Evolutionary conservation across 2,888 invertebrate species (phyloP).

Genomic region (Rhopalosiphum nymphaeae): DNA sequence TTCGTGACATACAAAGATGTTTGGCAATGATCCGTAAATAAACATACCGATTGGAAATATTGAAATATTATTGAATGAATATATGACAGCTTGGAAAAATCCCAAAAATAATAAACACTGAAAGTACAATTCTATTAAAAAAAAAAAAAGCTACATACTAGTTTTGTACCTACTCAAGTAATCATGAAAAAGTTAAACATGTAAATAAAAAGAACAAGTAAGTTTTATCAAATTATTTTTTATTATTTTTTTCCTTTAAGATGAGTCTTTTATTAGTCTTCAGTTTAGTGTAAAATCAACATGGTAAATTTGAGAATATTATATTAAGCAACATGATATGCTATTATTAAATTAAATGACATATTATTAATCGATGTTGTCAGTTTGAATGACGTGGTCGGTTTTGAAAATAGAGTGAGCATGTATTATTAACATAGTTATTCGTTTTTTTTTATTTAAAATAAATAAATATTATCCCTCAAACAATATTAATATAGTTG

Average conservation of each 20-base stretch:
- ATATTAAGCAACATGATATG: neutral
- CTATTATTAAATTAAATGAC: neutral
- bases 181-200: neutral
- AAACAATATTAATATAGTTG: neutral
- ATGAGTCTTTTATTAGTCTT: neutral
- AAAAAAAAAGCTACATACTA: neutral
- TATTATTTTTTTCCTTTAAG: neutral
- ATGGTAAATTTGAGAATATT: neutral
- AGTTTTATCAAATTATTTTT: neutral
- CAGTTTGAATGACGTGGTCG: neutral
- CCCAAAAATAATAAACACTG: neutral
- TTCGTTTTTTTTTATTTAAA: neutral
- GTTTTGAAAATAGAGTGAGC: neutral
- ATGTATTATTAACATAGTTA: neutral
- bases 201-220: neutral
- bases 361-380: neutral
- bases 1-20: neutral
- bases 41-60: neutral
- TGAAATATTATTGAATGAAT: neutral
- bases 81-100: neutral
- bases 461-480: neutral
- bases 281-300: neutral
- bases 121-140: neutral
- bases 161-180: neutral
- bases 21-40: conserved; percentile 9